Evolutionary conservation across 2,888 invertebrate species (phyloP), one percentile per base, ranked within the genome.

Genomic region (Lumbricus terrestris): DNA sequence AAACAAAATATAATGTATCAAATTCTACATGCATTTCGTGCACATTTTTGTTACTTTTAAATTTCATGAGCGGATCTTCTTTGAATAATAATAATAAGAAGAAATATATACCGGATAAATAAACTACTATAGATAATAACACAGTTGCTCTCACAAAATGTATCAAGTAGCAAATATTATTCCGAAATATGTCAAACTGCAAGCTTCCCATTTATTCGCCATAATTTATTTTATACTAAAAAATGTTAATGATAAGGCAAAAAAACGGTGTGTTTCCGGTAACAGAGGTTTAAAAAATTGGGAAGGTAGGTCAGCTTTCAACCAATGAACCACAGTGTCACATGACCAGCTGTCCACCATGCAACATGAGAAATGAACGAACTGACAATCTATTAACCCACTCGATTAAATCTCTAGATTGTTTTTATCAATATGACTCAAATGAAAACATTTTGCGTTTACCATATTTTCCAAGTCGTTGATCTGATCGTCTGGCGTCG

Each of bases 401-500:
- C n/a, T 69, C 11, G 69, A 69, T 69, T n/a, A n/a, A 69, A 69
- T 69, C 8, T 69, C 69, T 69, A 69, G 8, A n/a, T 69, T 69
- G 69, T n/a, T 1, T n/a, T n/a, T 1, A 69, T 37, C 23, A 37
- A 34, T 6, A 34, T n/a, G 2, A 85, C 23, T 37, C 85, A 35
- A 37, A 35, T 35, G 34, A 34, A 83, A 34, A 83, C 35, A 34
- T 34, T 34, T 88, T 34, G n/a, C 29, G n/a, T 5, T 33, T 54
- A 90, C 69, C 88, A 90, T 40, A 35, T 34, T 42, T 42, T 90
- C 47, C 0, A 40, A 23, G 54, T 90, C 40, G 34, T 38, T 40
- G 20, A 18, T 37, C 40, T 37, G 38, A 37, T 83, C 92, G 95
- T 95, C 95, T 96, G 11, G 96, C 96, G 91, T 97, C 96, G 91